phyloP scores from a whole-genome alignment of 1,140 invertebrate species.

The Gryllus bimaculatus region DNA sequence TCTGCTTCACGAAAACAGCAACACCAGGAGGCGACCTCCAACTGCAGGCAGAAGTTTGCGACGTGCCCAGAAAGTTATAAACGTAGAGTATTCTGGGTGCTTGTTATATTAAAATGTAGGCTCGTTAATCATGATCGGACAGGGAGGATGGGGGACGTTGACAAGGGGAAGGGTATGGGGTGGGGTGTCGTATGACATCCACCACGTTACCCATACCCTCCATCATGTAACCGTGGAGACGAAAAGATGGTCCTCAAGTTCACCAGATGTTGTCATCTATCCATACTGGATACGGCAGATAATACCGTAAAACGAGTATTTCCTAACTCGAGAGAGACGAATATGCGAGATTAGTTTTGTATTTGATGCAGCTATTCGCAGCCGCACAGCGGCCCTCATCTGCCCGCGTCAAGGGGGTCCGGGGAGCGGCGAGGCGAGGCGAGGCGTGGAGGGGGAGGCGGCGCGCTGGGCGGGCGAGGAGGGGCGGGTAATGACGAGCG shows the following conservation, averaged over 20 bases:
- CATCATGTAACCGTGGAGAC: constrained; percentile 3
- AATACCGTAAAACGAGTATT: constrained; percentile 1
- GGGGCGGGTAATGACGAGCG: not conserved
- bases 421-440: not conserved
- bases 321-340: constrained; percentile 3
- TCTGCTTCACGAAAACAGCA: constrained; percentile 3
- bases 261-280: not conserved
- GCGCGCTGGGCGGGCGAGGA: not conserved
- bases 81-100: constrained; percentile 7
- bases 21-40: not conserved
- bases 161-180: not conserved
- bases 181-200: not conserved
- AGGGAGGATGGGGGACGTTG: not conserved
- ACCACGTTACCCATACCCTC: not conserved
- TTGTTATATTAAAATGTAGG: constrained; percentile 11
- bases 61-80: constrained; percentile 14
- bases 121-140: constrained; percentile 13
- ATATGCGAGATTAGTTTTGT: constrained; percentile 1
- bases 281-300: not conserved
- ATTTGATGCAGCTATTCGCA: not conserved
- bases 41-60: constrained; percentile 3
- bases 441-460: not conserved
- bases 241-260: not conserved
- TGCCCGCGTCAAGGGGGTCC: not conserved
- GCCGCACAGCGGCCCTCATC: not conserved